Evolutionary conservation across 2,113 vertebrate species (phyloP).

Genomic region (Lutjanus erythropterus): DNA sequence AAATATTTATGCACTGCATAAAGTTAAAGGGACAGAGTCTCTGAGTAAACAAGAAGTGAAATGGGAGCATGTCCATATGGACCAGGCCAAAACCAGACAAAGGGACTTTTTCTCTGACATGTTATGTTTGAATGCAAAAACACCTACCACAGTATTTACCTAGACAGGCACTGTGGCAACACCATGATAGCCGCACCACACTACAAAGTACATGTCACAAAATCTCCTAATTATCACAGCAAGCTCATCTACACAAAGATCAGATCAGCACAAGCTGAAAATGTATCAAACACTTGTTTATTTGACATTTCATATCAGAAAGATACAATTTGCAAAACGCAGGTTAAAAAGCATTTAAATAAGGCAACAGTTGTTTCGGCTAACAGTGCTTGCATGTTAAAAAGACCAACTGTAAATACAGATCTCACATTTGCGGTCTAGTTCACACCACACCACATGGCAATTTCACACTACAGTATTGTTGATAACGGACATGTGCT

Average conservation of each 20-base stretch:
- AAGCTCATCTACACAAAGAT: not conserved
- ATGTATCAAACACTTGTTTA: not conserved
- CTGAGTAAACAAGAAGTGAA: conserved; percentile 59
- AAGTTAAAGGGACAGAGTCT: conserved; percentile 54
- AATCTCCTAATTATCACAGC: not conserved
- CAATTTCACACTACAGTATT: conserved; percentile 12
- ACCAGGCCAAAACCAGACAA: conserved; percentile 25
- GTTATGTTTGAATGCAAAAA: conserved; percentile 7
- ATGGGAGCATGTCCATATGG: conserved; percentile 47
- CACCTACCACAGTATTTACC: not conserved
- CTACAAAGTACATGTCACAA: too few species aligned
- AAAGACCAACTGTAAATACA: not conserved
- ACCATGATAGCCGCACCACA: not conserved
- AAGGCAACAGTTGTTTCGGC: not conserved
- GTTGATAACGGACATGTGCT: not conserved
- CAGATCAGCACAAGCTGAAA: too few species aligned
- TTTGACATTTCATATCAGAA: not conserved
- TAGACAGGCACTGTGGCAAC: not conserved
- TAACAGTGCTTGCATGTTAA: not conserved
- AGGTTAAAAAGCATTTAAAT: not conserved
- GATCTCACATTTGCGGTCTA: not conserved
- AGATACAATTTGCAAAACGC: not conserved
- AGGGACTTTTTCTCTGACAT: conserved; percentile 5
- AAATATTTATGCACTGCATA: conserved; percentile 71
- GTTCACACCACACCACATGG: conserved; percentile 10